Percentiles rank a stretch among this genome's conserved stretches.
phyloP scores from a whole-genome alignment of 2,113 vertebrate genomes.

The Macaca fascicularis region DNA sequence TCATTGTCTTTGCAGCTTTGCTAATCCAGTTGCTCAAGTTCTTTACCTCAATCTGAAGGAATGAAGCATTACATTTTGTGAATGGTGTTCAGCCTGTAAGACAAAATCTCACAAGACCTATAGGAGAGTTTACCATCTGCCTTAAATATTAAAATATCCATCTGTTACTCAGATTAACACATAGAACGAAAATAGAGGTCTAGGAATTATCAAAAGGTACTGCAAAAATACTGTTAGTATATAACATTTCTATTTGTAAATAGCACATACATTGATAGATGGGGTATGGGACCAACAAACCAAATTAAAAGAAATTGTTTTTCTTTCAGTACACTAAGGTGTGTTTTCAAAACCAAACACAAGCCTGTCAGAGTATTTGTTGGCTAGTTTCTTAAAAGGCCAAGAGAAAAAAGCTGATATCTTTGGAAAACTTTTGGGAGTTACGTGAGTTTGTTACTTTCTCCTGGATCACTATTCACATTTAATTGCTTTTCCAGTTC shows the following conservation, averaged over 20 bases:
- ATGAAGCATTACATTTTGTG: conserved; percentile 4
- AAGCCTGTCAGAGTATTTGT: background rate
- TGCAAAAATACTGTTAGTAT: background rate
- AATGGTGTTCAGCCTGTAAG: background rate
- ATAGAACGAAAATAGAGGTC: background rate
- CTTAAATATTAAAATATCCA: conserved; percentile 61
- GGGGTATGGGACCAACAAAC: background rate
- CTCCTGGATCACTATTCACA: background rate
- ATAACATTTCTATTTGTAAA: conserved; percentile 35
- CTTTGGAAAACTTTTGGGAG: conserved; percentile 16
- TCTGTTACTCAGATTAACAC: background rate
- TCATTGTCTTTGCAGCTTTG: background rate
- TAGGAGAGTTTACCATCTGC: conserved; percentile 36
- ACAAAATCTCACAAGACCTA: background rate
- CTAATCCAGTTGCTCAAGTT: conserved; percentile 1
- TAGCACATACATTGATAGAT: background rate
- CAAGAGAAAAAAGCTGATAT: background rate
- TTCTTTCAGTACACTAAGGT: background rate
- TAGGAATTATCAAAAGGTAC: background rate
- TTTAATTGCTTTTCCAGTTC: conserved; percentile 21
- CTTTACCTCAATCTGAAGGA: conserved; percentile 4
- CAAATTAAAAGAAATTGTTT: background rate
- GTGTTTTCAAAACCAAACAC: conserved; percentile 32
- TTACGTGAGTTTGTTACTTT: background rate
- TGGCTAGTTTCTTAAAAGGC: conserved; percentile 15